Base-by-base conservation (phyloP, 2,888 invertebrate species). In the Eilema caniola region DNA sequence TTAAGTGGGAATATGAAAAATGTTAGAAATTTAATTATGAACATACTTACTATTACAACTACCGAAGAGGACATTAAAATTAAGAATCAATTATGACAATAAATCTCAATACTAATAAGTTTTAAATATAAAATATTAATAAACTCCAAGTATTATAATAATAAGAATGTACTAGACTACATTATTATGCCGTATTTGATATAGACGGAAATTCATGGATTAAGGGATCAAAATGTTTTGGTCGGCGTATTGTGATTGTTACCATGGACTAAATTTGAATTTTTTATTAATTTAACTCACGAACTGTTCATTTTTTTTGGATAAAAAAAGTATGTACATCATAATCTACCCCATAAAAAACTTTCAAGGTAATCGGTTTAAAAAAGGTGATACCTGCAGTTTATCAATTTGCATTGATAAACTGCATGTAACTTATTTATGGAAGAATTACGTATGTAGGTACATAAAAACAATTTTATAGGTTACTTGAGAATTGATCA, bases 221-320 rank as follows among this genome's bases (percentile, higher is more conserved):
- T 25, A 14, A 31, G 33, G 41, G 23, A 68, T 68, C 68, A 68
- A 68, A 63, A 66, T 25, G 5, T 33, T 60, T 66, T 66, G 37
- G 41, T n/a, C 25, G 8, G 59, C 25, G 59, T 66, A 59, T 41
- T 24, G 24, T 62, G 23, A 23, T 62, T 14, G 37, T 24, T 23
- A 8, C 60, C 25, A 61, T 24, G 57, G 25, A 33, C 31, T 33
- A 28, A 16, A 7, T 59, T 25, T 53, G 14, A 59, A 59, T 53
- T 53, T 8, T n/a, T 2, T n/a, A 20, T n/a, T 53, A 53, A n/a
- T 20, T n/a, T n/a, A 53, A n/a, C 20, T 47, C 47, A 20, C 47
- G 47, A 20, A 4, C 47, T 20, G 47, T 7, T n/a, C 7, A 0
- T 1, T 47, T 47, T 47, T 20, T 47, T 47, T 7, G 47, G 47